Base-by-base conservation (phyloP, 2,113 vertebrate genomes). In the Capreolus pygargus region DNA sequence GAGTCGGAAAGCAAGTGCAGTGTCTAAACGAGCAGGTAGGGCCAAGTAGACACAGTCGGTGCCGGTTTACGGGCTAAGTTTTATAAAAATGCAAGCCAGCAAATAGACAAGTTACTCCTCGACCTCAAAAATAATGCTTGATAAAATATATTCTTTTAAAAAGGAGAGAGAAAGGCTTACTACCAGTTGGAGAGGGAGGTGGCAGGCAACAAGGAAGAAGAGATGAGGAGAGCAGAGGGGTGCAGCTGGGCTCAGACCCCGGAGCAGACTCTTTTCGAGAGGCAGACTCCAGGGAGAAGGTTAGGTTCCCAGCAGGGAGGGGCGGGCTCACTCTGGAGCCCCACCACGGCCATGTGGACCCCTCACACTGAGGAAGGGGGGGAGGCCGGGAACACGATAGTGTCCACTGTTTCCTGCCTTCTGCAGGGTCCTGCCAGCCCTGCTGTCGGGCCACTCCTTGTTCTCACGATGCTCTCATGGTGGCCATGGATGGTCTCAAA, bases 121-220 rank as follows among this genome's bases (percentile, higher is more conserved):
- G 4, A 30, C 61, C 91, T 97, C 81, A 47, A 88, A 96, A 97
- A 85, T 33, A 86, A 84, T 39, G 95, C 54, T 92, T 90, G 85
- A 94, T 58, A 98, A 97, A 96, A 96, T 93, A 82, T 0, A 6
- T 93, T 95, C 84, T 97, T 94, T 5, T 78, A 88, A 94, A 96
- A 95, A 94, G 94, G 96, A 95, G 96, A 97, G 74, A 96, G 95
- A 50, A 1, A 0, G 78, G 76, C 97, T 86, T 91, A 79, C 96
- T 93, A 86, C 86, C 92, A 90, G 33, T n/a, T 81, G 86, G 67
- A 3, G 17, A 92, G n/a, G 23, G 89, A n/a, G 36, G 58, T 58
- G 86, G 89, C 58, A 30, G 88, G 76, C 30, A 76, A 54, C 30
- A 6, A 25, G 45, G 83, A 45, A n/a, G 61, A 50, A 64, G 58